Evolutionary conservation across 2,797 vertebrate species (phyloP), one percentile per base, ranked within the genome.

Genomic region (Coregonus suidteri): DNA sequence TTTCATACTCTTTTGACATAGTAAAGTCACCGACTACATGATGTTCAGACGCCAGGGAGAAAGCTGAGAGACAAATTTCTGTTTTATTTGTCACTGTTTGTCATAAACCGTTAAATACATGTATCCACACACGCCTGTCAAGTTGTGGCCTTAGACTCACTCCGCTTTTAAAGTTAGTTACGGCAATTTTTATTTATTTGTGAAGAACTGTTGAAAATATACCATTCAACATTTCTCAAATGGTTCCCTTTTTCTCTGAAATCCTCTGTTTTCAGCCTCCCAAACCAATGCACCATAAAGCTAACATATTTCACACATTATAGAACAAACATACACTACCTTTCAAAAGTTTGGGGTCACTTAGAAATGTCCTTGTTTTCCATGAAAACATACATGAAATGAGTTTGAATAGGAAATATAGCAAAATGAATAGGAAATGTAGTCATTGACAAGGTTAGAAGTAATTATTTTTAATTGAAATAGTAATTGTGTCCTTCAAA

Each of bases 1-100:
- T 89, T 93, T 94, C 92, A 93, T 88, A 86, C 86, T 91, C 82
- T 87, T 89, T 83, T 93, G 92, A 93, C 90, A 85, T 91, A 89
- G 93, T 90, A 91, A 93, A 93, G 91, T 91, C 90, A 76, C 87
- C 73, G 84, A 64, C 87, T 88, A 89, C 84, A 88, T 79, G 82
- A 81, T 92, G 90, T 93, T 93, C 92, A 88, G 82, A 92, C 92
- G 90, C 74, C 85, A 87, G 88, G 87, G 90, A 93, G 91, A 93
- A 91, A 82, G 89, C 89, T 84, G 73, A 70, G 83, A 80, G 87
- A 80, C 80, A 84, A 88, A 88, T 83, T 76, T 77, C 76, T 80
- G 77, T 87, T 86, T 82, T 85, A 82, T 87, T 86, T 89, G 82
- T 83, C 86, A 62, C 77, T 79, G 86, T 93, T 91, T 91, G 90